Percentiles rank a stretch among this genome's conserved stretches.
phyloP scores from a whole-genome alignment of 37 sponge, comb jelly and placozoan species.

The Spongia lamella region DNA sequence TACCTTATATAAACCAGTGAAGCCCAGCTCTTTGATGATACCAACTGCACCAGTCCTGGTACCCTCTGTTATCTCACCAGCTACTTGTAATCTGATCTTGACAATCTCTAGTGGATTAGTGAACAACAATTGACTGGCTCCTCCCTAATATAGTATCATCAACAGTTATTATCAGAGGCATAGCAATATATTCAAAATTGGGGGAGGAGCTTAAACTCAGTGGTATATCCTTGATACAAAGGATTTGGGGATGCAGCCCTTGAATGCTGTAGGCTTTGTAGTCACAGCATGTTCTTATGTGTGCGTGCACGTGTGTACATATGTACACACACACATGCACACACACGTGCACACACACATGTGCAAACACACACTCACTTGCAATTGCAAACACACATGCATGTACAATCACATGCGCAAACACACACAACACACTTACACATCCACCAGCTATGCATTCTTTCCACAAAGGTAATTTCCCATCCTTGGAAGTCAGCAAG shows the following conservation, averaged over 20 bases:
- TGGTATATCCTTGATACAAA: too few species aligned
- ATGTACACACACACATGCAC: too few species aligned
- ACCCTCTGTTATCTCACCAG: slow-evolving; percentile 80
- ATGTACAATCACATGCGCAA: too few species aligned
- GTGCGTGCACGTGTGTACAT: too few species aligned
- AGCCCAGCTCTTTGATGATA: slow-evolving; percentile 85
- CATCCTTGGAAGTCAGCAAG: slow-evolving; percentile 71
- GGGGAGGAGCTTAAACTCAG: too few species aligned
- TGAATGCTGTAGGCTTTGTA: too few species aligned
- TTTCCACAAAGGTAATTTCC: slow-evolving; percentile 67
- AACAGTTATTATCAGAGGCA: too few species aligned
- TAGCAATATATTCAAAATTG: background rate
- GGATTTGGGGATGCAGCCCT: too few species aligned
- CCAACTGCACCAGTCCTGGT: slow-evolving; percentile 56
- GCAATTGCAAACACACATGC: background rate
- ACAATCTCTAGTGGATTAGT: slow-evolving; percentile 99
- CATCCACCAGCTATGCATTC: slow-evolving; percentile 89
- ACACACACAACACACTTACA: too few species aligned
- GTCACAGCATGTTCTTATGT: too few species aligned
- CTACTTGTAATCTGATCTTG: slow-evolving; percentile 94
- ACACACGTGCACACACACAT: background rate
- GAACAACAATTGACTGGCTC: slow-evolving; percentile 90
- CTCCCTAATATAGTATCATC: slow-evolving; percentile 78
- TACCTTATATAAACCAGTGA: slow-evolving; percentile 90
- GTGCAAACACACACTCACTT: background rate